Percentiles rank a stretch among this genome's conserved stretches.
These are phyloP conservation scores for Acholoe squamosa DNA, from an alignment of 2,888 invertebrate species.

Conservation along the genomic window DNA sequence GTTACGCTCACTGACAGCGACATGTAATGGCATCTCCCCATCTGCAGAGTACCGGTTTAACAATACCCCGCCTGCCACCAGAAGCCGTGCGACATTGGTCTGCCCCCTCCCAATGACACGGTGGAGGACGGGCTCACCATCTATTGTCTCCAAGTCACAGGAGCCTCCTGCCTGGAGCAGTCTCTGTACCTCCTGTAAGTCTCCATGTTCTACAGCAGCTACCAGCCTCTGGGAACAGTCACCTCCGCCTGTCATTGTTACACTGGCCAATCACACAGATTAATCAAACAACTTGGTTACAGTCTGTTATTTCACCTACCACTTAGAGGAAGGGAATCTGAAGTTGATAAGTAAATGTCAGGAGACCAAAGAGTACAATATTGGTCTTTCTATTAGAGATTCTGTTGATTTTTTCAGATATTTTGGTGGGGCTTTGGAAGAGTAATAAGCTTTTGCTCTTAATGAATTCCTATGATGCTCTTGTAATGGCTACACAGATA, in stretches of 20 bases:
- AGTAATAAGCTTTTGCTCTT: no score
- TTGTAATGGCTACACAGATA: no score
- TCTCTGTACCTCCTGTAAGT: not conserved
- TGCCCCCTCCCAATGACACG: not conserved
- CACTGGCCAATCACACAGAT: no score
- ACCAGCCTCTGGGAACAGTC: not conserved
- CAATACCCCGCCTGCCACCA: not conserved
- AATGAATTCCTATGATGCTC: no score
- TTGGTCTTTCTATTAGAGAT: no score
- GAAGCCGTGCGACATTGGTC: not conserved
- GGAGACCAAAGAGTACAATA: no score
- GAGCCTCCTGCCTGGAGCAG: not conserved
- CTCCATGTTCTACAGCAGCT: not conserved
- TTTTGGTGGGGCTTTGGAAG: no score
- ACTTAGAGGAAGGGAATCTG: no score
- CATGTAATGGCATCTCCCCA: slow-evolving; percentile 21
- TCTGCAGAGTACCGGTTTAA: slow-evolving; percentile 30
- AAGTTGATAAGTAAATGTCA: no score
- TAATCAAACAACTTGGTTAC: no score
- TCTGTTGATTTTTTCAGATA: no score
- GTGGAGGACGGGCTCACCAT: slow-evolving; percentile 39
- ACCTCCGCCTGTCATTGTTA: not conserved
- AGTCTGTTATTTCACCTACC: no score
- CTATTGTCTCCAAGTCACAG: not conserved
- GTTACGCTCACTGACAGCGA: slow-evolving; percentile 25